A percentile compares a stretch with the other conserved stretches of the same genome.
Conservation (phyloP, 2,888 invertebrate species). For the Boloria euphrosyne region DNA sequence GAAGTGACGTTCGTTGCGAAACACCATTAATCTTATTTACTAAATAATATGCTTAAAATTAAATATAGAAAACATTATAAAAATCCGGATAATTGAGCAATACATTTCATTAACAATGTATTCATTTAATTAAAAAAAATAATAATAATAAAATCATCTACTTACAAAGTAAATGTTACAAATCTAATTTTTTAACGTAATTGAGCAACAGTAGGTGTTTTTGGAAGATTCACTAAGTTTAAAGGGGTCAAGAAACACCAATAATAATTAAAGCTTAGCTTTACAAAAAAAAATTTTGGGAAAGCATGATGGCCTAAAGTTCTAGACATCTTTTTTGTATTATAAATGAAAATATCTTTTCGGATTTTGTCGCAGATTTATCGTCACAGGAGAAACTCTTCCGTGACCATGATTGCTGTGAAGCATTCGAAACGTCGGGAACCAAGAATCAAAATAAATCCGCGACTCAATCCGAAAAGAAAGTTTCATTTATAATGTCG, state of each 20-base stretch:
- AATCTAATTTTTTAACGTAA: slow-evolving; percentile 10
- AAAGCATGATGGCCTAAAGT: too few relatives aligned
- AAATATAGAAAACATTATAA: background rate
- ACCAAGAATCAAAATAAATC: too few relatives aligned
- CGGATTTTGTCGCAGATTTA: too few relatives aligned
- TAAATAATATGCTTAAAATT: background rate
- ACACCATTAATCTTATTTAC: background rate
- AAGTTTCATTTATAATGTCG: too few relatives aligned
- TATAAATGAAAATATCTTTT: too few relatives aligned
- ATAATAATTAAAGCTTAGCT: background rate
- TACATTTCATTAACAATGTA: background rate
- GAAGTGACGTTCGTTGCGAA: background rate
- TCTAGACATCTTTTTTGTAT: too few relatives aligned
- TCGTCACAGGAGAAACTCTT: too few relatives aligned
- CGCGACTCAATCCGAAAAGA: too few relatives aligned
- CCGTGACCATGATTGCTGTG: too few relatives aligned
- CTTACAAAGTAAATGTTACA: background rate
- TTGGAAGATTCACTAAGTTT: slow-evolving; percentile 8
- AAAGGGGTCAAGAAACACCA: background rate
- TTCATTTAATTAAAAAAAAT: too few relatives aligned
- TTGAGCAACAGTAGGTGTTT: slow-evolving; percentile 40
- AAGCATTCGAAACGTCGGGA: too few relatives aligned
- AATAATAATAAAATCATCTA: too few relatives aligned
- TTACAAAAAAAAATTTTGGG: background rate
- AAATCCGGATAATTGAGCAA: slow-evolving; percentile 7